These are phyloP conservation scores for Aspiorhynchus laticeps DNA, from an alignment of 2,113 vertebrate genomes.

Conservation along the genomic window DNA sequence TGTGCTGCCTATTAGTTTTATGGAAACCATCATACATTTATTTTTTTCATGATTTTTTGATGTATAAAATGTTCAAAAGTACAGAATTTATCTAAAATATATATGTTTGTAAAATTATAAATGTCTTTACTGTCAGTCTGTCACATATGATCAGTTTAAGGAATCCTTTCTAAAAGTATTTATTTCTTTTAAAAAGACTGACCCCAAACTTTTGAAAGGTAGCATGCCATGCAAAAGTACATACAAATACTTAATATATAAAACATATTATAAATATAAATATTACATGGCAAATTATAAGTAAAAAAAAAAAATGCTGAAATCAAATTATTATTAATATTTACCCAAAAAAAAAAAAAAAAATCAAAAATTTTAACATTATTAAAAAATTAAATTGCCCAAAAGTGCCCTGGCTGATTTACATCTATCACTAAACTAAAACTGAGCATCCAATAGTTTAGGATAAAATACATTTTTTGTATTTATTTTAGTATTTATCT, in stretches of 20 bases:
- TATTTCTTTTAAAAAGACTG: neutral
- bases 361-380: no score
- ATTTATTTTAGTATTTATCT: no score
- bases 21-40: neutral
- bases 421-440: neutral
- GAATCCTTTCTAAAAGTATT: neutral
- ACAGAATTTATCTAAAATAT: neutral
- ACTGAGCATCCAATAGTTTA: neutral
- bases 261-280: no score
- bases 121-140: neutral
- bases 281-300: no score
- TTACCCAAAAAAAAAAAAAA: no score
- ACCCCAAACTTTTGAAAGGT: neutral
- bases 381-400: neutral
- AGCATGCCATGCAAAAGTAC: no score
- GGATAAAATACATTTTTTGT: neutral
- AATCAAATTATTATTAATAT: no score
- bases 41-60: neutral
- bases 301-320: neutral
- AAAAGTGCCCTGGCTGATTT: neutral
- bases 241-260: no score
- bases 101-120: neutral
- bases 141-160: neutral
- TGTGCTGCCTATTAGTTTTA: neutral
- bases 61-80: neutral